Evolutionary conservation across 2,797 vertebrate genomes (phyloP).

Genomic region (Xenops minutus): DNA sequence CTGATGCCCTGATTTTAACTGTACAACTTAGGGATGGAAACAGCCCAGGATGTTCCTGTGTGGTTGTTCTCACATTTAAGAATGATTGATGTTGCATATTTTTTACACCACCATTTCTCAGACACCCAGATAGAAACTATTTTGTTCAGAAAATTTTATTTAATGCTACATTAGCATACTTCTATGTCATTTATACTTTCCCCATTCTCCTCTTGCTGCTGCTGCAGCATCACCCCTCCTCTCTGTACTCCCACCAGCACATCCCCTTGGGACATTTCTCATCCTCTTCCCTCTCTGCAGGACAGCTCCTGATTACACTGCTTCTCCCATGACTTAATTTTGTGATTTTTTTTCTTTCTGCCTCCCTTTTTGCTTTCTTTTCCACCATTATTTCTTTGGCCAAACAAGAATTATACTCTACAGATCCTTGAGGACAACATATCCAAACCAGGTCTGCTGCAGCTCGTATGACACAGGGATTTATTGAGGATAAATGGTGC

Average conservation of each 20-base stretch:
- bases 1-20: not conserved
- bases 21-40: not conserved
- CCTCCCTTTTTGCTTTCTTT: not conserved
- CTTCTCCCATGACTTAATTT: not conserved
- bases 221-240: not conserved
- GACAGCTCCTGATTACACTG: not conserved
- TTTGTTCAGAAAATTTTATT: not conserved
- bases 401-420: not conserved
- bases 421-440: not conserved
- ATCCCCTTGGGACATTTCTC: not conserved
- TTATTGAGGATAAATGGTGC: not conserved
- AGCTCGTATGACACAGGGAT: not conserved
- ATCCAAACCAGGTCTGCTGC: not conserved
- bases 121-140: not conserved
- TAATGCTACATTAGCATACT: not conserved
- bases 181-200: not conserved
- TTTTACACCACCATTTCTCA: not conserved
- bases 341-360: not conserved
- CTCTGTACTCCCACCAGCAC: not conserved
- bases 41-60: not conserved
- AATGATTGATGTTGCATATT: not conserved
- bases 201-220: not conserved
- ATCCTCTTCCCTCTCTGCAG: not conserved
- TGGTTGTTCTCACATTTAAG: not conserved
- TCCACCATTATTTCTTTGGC: not conserved